Evolutionary conservation across 2,888 invertebrate genomes (phyloP).

Genomic region (Orchesellides sinensis): DNA sequence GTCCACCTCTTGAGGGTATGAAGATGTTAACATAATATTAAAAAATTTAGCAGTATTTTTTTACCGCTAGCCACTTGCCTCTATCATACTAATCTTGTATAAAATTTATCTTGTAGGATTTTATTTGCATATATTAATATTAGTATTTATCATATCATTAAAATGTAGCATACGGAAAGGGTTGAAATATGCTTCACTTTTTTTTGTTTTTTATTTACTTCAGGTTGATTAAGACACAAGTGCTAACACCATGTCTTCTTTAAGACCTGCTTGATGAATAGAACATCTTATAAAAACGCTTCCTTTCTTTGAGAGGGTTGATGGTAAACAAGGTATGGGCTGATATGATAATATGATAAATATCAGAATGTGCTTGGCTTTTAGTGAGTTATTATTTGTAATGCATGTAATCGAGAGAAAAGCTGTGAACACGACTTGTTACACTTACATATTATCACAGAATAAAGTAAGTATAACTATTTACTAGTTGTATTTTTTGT

Average conservation of each 20-base stretch:
- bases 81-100: no score
- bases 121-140: slow-evolving; percentile 36
- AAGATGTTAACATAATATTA: no score
- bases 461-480: no score
- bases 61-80: no score
- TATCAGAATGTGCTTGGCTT: no score
- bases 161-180: background rate
- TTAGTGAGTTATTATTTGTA: no score
- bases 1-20: no score
- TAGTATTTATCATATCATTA: no score
- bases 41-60: no score
- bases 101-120: no score
- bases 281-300: slow-evolving; percentile 24
- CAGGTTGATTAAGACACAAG: slow-evolving; percentile 51
- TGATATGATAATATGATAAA: slow-evolving; percentile 16
- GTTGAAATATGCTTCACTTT: background rate
- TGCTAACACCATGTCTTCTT: slow-evolving; percentile 39
- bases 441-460: no score
- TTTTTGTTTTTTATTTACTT: slow-evolving; percentile 15
- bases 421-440: slow-evolving; percentile 61
- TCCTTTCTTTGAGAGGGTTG: background rate
- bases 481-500: background rate
- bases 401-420: slow-evolving; percentile 61
- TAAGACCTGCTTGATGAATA: background rate
- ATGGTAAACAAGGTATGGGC: slow-evolving; percentile 18